A percentile compares a stretch with the other conserved stretches of the same genome.
phyloP scores from a whole-genome alignment of 2,888 invertebrate species.

The Agonopterix alstromeriana region DNA sequence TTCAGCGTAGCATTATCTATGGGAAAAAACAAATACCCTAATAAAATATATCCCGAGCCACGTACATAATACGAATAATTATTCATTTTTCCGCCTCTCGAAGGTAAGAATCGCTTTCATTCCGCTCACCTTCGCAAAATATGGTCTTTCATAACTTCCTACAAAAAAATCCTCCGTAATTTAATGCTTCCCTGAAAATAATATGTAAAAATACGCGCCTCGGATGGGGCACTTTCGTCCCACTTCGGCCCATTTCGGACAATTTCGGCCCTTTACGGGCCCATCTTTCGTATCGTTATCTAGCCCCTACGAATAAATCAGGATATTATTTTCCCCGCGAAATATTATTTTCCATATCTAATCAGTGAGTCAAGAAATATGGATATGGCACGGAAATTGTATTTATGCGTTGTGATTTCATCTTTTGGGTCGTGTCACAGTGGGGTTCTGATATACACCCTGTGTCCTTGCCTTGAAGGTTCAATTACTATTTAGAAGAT shows the following conservation, averaged over 20 bases:
- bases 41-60: constrained; percentile 4
- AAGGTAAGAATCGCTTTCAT: constrained; percentile 49
- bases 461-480: too few relatives aligned
- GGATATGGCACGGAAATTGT: constrained; percentile 41
- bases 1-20: neutral
- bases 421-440: neutral
- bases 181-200: constrained; percentile 60
- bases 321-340: constrained; percentile 59
- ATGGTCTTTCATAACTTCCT: constrained; percentile 61
- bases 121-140: constrained; percentile 57
- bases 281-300: constrained; percentile 61
- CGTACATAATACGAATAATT: constrained; percentile 1
- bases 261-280: constrained; percentile 55
- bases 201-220: constrained; percentile 64
- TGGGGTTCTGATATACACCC: too few relatives aligned
- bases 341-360: constrained; percentile 69
- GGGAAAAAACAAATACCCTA: constrained; percentile 2
- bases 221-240: constrained; percentile 37
- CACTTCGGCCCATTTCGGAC: constrained; percentile 45
- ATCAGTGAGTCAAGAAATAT: constrained; percentile 61
- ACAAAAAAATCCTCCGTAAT: constrained; percentile 57
- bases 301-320: constrained; percentile 61
- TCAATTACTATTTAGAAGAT: too few relatives aligned
- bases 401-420: constrained; percentile 40
- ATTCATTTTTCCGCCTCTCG: constrained; percentile 27